phyloP scores from a whole-genome alignment of 2,113 vertebrate genomes.

The Sinocyclocheilus anshuiensis region DNA sequence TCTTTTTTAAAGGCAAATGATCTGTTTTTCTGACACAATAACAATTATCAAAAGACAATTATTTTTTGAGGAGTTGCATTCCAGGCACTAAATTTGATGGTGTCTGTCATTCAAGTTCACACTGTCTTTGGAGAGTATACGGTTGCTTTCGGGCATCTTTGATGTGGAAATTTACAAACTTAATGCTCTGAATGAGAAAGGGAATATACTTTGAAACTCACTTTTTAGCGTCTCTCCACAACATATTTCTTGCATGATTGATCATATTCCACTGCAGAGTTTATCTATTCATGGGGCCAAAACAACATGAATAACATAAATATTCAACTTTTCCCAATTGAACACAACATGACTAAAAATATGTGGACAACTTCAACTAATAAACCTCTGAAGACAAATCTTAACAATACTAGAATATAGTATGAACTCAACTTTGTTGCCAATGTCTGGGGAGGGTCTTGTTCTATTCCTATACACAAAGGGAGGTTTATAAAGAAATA shows the following conservation, averaged over 20 bases:
- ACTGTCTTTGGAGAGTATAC: constrained; percentile 17
- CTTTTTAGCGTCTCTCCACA: constrained; percentile 16
- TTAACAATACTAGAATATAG: background rate
- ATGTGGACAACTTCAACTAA: background rate
- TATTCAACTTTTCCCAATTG: background rate
- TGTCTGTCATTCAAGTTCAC: constrained; percentile 39
- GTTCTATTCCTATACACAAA: background rate
- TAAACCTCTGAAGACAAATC: background rate
- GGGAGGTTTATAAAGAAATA: background rate
- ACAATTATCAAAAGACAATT: constrained; percentile 2
- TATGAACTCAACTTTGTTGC: background rate
- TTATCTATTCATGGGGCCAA: constrained; percentile 60
- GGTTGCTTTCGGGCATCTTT: constrained; percentile 39
- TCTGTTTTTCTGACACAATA: background rate
- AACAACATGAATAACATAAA: constrained; percentile 48
- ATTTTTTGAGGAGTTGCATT: background rate
- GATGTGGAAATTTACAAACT: constrained; percentile 53
- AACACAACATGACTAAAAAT: background rate
- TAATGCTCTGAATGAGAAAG: constrained; percentile 45
- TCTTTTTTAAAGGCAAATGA: background rate
- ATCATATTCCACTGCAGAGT: constrained; percentile 49
- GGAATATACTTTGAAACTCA: constrained; percentile 24
- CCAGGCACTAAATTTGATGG: background rate
- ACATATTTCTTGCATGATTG: constrained; percentile 53
- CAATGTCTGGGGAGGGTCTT: background rate